A percentile compares a stretch with the other conserved stretches of the same genome.
Conservation (phyloP, 2,888 invertebrate genomes). For the Drosophila picticornis region DNA sequence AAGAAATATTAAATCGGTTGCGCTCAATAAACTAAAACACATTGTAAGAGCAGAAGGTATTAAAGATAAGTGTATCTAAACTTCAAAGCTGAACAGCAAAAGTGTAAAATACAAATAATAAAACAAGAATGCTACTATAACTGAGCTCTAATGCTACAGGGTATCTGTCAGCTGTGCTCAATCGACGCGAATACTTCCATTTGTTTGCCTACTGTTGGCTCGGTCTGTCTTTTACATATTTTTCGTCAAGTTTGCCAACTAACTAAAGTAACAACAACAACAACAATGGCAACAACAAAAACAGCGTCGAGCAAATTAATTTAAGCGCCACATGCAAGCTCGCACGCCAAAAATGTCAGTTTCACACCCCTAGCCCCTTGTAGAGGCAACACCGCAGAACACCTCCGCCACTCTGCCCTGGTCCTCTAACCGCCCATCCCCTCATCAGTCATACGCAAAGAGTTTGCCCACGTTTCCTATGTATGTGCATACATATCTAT, state of each 20-base stretch:
- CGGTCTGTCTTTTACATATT: conserved; percentile 48
- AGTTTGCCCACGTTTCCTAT: conserved; percentile 29
- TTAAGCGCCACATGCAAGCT: conserved; percentile 73
- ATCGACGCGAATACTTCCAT: neutral
- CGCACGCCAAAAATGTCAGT: conserved; percentile 51
- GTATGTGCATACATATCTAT: neutral
- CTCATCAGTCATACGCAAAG: neutral
- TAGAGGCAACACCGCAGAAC: conserved; percentile 2
- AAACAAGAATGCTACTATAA: neutral
- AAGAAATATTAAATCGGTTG: neutral
- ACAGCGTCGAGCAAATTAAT: conserved; percentile 63
- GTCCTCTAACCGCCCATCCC: neutral
- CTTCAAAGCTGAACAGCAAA: no score
- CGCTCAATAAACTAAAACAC: neutral
- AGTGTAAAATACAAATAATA: neutral
- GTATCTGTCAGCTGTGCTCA: neutral
- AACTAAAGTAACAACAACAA: conserved; percentile 32
- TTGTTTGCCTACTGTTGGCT: conserved; percentile 15
- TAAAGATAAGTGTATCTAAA: no score
- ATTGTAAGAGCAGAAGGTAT: neutral
- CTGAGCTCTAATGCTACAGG: neutral
- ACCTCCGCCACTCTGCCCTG: neutral
- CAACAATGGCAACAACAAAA: conserved; percentile 7
- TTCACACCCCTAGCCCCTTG: conserved; percentile 34
- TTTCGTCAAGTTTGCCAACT: conserved; percentile 54